Percentiles rank a stretch among this genome's conserved stretches.
Evolutionary conservation across 2,113 vertebrate species (phyloP).

Genomic region (Irena cyanogastra): DNA sequence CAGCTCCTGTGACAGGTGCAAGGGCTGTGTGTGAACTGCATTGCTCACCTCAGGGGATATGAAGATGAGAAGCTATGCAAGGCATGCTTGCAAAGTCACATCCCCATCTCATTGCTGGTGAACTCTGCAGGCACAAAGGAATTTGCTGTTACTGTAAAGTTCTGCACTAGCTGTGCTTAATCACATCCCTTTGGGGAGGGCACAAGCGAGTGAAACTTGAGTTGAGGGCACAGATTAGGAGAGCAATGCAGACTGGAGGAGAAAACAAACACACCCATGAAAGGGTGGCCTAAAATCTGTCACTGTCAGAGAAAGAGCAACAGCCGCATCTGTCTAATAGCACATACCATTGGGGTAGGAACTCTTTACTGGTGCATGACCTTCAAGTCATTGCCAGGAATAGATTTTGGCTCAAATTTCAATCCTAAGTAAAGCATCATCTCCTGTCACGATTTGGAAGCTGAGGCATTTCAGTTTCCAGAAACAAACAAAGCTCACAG

Average conservation of each 20-base stretch:
- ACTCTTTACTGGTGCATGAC: constrained; percentile 51
- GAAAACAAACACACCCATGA: constrained; percentile 53
- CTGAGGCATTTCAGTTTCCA: constrained; percentile 46
- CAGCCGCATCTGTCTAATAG: constrained; percentile 49
- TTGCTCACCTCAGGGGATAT: not conserved
- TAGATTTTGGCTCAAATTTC: constrained; percentile 62
- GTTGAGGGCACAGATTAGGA: constrained; percentile 8
- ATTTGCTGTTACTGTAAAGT: constrained; percentile 12
- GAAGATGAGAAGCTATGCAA: not conserved
- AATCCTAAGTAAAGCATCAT: constrained; percentile 47
- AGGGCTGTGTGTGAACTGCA: not conserved
- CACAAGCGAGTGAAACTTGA: not conserved
- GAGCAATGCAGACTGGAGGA: constrained; percentile 10
- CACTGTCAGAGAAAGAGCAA: constrained; percentile 57
- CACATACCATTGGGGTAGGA: constrained; percentile 31
- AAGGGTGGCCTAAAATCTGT: constrained; percentile 44
- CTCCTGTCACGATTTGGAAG: constrained; percentile 49
- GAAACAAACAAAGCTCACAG: constrained; percentile 18
- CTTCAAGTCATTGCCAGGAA: constrained; percentile 59
- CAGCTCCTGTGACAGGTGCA: not conserved
- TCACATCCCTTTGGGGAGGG: not conserved
- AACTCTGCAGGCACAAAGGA: not conserved
- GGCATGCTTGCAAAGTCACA: not conserved
- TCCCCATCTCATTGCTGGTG: not conserved
- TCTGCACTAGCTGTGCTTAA: not conserved